Base-by-base conservation (phyloP, 2,888 invertebrate species). In the Eremobia ochroleuca region DNA sequence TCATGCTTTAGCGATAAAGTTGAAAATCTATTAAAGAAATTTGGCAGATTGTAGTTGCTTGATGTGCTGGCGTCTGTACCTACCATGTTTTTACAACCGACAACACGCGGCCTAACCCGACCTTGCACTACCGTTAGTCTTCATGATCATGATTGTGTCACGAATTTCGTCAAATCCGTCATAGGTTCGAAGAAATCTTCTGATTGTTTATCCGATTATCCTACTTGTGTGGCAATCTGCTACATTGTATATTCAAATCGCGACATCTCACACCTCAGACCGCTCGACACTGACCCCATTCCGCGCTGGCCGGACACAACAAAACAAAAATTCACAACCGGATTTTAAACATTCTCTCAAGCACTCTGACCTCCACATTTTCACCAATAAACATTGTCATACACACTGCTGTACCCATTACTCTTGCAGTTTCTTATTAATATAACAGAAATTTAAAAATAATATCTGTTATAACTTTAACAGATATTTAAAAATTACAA, bases 361-460 rank as follows among this genome's bases (percentile, higher is more conserved):
- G 85, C 85, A 86, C 85, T 88, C 76, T 85, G 86, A 90, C 90
- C 90, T 87, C 81, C 76, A 71, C 55, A 85, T 86, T 90, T 90
- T 90, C 89, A 82, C 88, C 76, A 66, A 73, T 77, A 82, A 84
- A 88, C 85, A 81, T 81, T 83, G 79, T 75, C 85, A 85, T 87
- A 76, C 52, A 73, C 77, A 79, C 66, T 71, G 68, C 55, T 43
- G 65, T 68, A 52, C 13, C 18, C 68, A 81, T 87, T 81, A 78
- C 72, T 81, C 81, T 80, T 75, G 62, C 71, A 69, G 77, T 87
- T 85, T 81, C 84, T n/a, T n/a, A n/a, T n/a, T n/a, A n/a, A n/a
- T n/a, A n/a, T n/a, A n/a, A n/a, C n/a, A n/a, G n/a, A n/a, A n/a
- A n/a, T n/a, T n/a, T n/a, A n/a, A n/a, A n/a, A n/a, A n/a, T n/a